Evolutionary conservation across 2,797 vertebrate genomes (phyloP), one percentile per base, ranked within the genome.

Genomic region (Premnoplex brunnescens): DNA sequence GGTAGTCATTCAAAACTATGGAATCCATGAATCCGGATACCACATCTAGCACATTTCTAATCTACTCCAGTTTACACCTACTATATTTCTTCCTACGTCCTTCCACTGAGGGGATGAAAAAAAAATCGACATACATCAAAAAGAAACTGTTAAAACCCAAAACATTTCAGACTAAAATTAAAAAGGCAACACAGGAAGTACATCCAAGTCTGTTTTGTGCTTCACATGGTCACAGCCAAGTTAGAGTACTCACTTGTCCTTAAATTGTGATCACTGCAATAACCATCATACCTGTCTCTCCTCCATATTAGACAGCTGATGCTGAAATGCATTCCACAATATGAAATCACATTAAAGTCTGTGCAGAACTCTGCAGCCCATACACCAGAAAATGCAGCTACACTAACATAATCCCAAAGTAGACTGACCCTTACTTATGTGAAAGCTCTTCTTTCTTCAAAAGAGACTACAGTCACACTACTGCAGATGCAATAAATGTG

Each of bases 181-280:
- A 37, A 88, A 76, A 60, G 23, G 16, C 23, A 54, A 34, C 0
- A 0, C 1, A 62, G 17, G 16, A 79, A 55, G 46, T 36, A 52
- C 3, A 32, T 4, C 23, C 27, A 75, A 62, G 24, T 51, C 46
- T 46, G 21, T 20, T 69, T 54, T 49, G 28, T 44, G 41, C 22
- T 80, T 86, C 46, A 20, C 8, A 4, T 7, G 3, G n/a, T 26
- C 49, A 63, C 0, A 2, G 34, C 5, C 10, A 82, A 66, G 69
- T 43, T 22, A 59, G 16, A 58, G 14, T 16, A 54, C 4, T 63
- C 6, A 11, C 58, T 63, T 88, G 43, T 76, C 49, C 37, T 63
- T 63, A 21, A 54, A 36, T 11, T 8, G 19, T 0, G 0, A 56
- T 66, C 28, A 86, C 28, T 17, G 6, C 32, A 83, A 83, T 13